Evolutionary conservation across 2,888 invertebrate species (phyloP).

Genomic region (Meiosimyza platycephala): DNA sequence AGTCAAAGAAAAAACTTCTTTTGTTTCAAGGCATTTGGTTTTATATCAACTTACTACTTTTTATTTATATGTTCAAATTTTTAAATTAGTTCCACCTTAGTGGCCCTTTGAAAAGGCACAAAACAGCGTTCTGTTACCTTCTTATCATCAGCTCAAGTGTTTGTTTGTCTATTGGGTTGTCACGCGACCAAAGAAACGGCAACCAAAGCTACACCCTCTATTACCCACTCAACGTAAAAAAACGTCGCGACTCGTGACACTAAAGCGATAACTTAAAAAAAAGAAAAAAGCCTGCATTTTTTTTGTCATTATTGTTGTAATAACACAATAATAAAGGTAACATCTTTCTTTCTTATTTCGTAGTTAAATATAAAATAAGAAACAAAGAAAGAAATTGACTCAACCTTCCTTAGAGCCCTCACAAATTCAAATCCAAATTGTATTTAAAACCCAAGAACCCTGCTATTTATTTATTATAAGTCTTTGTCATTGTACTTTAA

Average conservation of each 20-base stretch:
- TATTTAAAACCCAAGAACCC: conserved; percentile 14
- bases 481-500: conserved; percentile 12
- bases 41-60: too few species aligned
- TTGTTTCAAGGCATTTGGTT: too few species aligned
- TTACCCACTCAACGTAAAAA: neutral
- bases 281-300: conserved; percentile 18
- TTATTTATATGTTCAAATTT: too few species aligned
- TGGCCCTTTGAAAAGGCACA: neutral
- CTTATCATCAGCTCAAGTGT: conserved; percentile 33
- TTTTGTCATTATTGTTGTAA: conserved; percentile 33
- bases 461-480: conserved; percentile 20
- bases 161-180: conserved; percentile 13
- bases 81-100: too few species aligned
- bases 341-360: conserved; percentile 18
- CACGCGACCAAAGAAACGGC: conserved; percentile 31
- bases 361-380: neutral
- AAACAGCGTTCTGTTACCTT: conserved; percentile 14
- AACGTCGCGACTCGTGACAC: conserved; percentile 22
- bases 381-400: neutral
- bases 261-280: conserved; percentile 37
- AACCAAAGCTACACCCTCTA: neutral
- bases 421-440: conserved; percentile 36
- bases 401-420: conserved; percentile 1
- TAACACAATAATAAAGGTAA: conserved; percentile 35
- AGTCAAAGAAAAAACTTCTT: too few species aligned